phyloP scores from a whole-genome alignment of 2,888 invertebrate genomes.

The Caenorhabditis sp. region DNA sequence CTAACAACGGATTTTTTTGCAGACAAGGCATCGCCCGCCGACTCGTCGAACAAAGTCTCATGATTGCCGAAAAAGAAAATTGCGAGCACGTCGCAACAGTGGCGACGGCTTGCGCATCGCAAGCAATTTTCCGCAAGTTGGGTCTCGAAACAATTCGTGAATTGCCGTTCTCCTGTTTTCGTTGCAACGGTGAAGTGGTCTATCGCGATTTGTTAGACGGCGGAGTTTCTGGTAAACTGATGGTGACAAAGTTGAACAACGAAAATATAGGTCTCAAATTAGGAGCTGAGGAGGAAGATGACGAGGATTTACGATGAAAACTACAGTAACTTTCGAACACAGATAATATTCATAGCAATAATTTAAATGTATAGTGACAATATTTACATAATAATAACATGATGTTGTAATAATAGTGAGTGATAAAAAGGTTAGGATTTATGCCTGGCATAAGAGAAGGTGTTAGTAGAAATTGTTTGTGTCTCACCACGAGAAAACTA shows the following conservation, averaged over 20 bases:
- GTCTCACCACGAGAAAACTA: too few relatives aligned
- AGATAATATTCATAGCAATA: background rate
- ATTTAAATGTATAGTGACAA: background rate
- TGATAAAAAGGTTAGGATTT: too few relatives aligned
- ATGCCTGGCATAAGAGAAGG: too few relatives aligned
- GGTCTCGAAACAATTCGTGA: constrained; percentile 44
- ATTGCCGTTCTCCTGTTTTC: constrained; percentile 51
- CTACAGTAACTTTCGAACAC: background rate
- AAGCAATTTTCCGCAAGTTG: constrained; percentile 40
- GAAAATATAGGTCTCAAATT: background rate
- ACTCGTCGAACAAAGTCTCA: constrained; percentile 33
- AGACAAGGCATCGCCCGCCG: constrained; percentile 43
- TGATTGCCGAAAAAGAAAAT: constrained; percentile 21
- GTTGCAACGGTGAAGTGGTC: constrained; percentile 37
- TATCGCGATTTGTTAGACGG: constrained; percentile 44
- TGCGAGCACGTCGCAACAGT: constrained; percentile 41
- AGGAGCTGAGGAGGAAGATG: constrained; percentile 10
- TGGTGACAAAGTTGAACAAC: constrained; percentile 23
- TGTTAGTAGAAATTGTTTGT: too few relatives aligned
- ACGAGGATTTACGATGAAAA: constrained; percentile 21
- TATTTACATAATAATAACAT: background rate
- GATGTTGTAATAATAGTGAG: too few relatives aligned
- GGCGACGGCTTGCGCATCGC: constrained; percentile 48
- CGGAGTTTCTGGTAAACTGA: constrained; percentile 48
- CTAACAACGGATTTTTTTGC: too few relatives aligned